A percentile compares a stretch with the other conserved stretches of the same genome.
phyloP scores from a whole-genome alignment of 2,888 invertebrate genomes.

The Drosophila colorata region DNA sequence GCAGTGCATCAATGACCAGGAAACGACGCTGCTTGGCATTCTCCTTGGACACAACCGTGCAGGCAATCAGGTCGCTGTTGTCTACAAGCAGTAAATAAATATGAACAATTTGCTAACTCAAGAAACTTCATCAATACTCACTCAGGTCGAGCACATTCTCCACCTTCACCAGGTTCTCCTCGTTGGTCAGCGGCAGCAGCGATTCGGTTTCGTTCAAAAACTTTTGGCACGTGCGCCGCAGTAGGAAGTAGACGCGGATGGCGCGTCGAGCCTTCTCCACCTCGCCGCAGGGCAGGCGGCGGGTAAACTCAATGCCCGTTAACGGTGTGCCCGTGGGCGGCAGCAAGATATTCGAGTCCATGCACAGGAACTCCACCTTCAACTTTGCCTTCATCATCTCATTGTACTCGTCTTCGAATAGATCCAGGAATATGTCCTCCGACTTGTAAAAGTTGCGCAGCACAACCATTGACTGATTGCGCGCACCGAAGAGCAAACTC shows the following conservation, averaged over 20 bases:
- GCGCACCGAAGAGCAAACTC: slow-evolving; percentile 89
- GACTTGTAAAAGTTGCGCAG: slow-evolving; percentile 97
- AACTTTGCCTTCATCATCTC: slow-evolving; percentile 94
- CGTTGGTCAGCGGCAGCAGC: slow-evolving; percentile 95
- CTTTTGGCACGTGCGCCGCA: slow-evolving; percentile 92
- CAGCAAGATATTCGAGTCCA: slow-evolving; percentile 97
- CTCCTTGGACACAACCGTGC: slow-evolving; percentile 96
- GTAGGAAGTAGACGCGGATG: slow-evolving; percentile 96
- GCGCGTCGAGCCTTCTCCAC: slow-evolving; percentile 95
- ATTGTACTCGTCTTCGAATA: slow-evolving; percentile 99
- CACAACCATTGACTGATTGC: slow-evolving; percentile 92
- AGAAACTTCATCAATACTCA: slow-evolving; percentile 86
- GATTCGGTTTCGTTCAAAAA: slow-evolving; percentile 93
- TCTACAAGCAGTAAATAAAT: slow-evolving; percentile 87
- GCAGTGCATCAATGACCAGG: slow-evolving; percentile 97
- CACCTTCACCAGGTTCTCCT: slow-evolving; percentile 94
- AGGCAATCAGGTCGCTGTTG: slow-evolving; percentile 98
- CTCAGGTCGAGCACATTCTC: slow-evolving; percentile 98
- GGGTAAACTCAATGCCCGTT: slow-evolving; percentile 97
- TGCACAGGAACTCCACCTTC: slow-evolving; percentile 97
- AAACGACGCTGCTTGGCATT: slow-evolving; percentile 96
- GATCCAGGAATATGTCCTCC: slow-evolving; percentile 98
- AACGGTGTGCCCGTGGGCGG: slow-evolving; percentile 98
- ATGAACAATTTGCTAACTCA: neutral
- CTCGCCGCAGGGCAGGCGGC: slow-evolving; percentile 98